Conservation (phyloP, 2,888 invertebrate genomes). For the Pecten maximus region DNA sequence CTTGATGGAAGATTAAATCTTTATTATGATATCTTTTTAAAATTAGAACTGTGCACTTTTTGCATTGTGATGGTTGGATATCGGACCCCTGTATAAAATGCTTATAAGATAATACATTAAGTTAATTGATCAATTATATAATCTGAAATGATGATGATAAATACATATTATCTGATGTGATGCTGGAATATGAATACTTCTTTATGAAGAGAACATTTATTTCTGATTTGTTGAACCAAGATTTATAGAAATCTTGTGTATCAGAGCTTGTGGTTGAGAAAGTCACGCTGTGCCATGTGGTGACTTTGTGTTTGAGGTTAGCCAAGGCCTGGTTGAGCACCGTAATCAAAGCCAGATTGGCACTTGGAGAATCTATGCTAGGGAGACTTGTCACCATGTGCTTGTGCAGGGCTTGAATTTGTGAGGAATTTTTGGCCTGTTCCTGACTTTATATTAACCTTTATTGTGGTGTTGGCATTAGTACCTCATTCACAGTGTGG, state of each 20-base stretch:
- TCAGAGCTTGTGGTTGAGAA: not conserved
- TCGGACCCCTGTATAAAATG: too few species aligned
- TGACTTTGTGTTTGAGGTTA: not conserved
- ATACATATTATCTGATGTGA: too few species aligned
- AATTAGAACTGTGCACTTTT: too few species aligned
- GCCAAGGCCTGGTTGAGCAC: not conserved
- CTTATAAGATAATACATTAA: too few species aligned
- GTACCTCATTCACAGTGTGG: not conserved
- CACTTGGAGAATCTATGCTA: not conserved
- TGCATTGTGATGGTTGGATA: too few species aligned
- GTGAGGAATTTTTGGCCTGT: not conserved
- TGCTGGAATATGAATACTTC: too few species aligned
- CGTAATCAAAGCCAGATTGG: slow-evolving; percentile 1
- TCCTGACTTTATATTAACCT: not conserved
- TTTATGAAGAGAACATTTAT: not conserved
- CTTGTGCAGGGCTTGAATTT: not conserved
- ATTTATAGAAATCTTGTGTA: not conserved
- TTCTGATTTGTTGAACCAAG: not conserved
- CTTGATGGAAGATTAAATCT: too few species aligned
- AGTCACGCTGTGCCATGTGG: not conserved
- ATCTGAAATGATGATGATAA: too few species aligned
- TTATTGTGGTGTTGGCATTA: not conserved
- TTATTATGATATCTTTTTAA: too few species aligned
- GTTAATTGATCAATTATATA: too few species aligned
- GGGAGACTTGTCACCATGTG: slow-evolving; percentile 11